Percentiles rank a stretch among this genome's conserved stretches.
phyloP scores from a whole-genome alignment of 2,797 vertebrate genomes.

The Rhinophrynus dorsalis region DNA sequence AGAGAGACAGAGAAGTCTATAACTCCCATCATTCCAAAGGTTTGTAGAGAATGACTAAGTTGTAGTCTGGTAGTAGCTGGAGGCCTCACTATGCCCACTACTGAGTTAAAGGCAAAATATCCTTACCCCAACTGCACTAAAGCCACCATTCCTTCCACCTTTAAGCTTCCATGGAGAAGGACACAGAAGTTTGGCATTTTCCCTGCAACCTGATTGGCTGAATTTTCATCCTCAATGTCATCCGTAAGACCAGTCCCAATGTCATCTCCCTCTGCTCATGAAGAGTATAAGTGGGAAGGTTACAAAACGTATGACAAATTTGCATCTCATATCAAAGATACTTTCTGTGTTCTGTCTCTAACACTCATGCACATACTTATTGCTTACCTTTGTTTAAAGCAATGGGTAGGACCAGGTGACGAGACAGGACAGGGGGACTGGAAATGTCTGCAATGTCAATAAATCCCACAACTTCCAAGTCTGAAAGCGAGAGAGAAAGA shows the following conservation, averaged over 20 bases:
- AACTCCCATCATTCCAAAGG: no score
- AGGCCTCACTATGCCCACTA: no score
- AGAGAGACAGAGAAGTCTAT: no score
- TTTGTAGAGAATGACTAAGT: no score
- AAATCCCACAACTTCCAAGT: constrained; percentile 95
- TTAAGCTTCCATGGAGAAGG: constrained; percentile 93
- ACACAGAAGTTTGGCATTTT: constrained; percentile 98
- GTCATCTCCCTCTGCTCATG: constrained; percentile 85
- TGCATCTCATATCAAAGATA: not conserved
- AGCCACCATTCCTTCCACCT: constrained; percentile 98
- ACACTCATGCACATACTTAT: not conserved
- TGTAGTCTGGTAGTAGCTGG: no score
- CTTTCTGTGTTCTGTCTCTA: no score
- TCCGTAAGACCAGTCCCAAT: constrained; percentile 87
- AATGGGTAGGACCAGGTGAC: constrained; percentile 93
- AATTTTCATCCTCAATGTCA: constrained; percentile 92
- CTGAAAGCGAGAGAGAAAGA: constrained; percentile 63
- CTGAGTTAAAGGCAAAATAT: not conserved
- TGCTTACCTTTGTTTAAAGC: constrained; percentile 91
- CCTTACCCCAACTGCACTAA: constrained; percentile 93
- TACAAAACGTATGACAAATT: no score
- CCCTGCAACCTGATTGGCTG: constrained; percentile 93
- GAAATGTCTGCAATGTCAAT: constrained; percentile 97
- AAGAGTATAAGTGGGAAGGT: not conserved
- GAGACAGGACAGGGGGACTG: constrained; percentile 93